These are phyloP conservation scores for Carposina sasakii DNA, from an alignment of 1,140 invertebrate genomes.

Conservation along the genomic window DNA sequence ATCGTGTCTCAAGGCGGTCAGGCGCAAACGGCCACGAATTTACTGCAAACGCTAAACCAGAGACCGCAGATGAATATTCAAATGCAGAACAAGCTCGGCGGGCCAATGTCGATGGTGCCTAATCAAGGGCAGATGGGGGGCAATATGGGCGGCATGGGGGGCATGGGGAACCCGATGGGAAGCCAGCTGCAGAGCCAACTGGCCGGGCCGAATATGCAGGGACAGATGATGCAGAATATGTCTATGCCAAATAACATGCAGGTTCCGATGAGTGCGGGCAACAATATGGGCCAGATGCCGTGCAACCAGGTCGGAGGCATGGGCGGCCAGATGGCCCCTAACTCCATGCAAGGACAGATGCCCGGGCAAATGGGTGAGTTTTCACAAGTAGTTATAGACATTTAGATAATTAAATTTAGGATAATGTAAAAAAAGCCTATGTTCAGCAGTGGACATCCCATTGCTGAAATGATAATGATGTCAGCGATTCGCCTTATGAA, in stretches of 20 bases:
- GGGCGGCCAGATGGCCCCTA: conserved; percentile 54
- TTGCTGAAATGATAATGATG: too few species aligned
- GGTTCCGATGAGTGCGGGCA: conserved; percentile 53
- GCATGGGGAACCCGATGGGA: conserved; percentile 49
- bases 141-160: conserved; percentile 49
- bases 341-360: conserved; percentile 59
- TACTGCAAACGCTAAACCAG: conserved; percentile 58
- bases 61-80: conserved; percentile 62
- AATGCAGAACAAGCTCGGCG: conserved; percentile 48
- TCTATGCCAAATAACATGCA: conserved; percentile 54
- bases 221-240: conserved; percentile 60
- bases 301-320: conserved; percentile 56
- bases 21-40: conserved; percentile 55
- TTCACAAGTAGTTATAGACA: too few species aligned
- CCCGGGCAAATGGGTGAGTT: conserved; percentile 58
- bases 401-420: too few species aligned
- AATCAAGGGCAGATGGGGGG: conserved; percentile 58
- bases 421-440: too few species aligned
- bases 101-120: conserved; percentile 51
- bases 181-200: conserved; percentile 53
- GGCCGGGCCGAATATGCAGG: conserved; percentile 47
- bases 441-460: too few species aligned
- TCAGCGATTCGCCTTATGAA: too few species aligned
- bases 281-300: conserved; percentile 55
- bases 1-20: conserved; percentile 55